phyloP scores from a whole-genome alignment of 2,888 invertebrate species.

The Thysanoteuthis rhombus region DNA sequence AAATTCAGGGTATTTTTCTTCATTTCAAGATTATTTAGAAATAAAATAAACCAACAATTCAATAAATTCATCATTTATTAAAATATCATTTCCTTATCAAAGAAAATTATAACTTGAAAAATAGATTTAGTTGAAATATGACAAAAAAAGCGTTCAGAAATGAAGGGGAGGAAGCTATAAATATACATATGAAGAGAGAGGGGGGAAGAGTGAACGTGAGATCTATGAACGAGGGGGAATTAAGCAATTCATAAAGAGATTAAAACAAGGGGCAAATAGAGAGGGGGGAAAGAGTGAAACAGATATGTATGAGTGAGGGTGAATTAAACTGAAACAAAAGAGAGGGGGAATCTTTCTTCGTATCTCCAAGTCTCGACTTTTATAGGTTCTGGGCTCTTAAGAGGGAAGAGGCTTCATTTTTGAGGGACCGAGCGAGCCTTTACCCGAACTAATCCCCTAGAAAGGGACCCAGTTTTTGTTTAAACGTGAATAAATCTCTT shows the following conservation, averaged over 20 bases:
- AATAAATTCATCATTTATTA: no score
- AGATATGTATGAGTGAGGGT: neutral
- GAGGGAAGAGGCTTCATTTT: neutral
- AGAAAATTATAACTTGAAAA: neutral
- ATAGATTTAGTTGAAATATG: neutral
- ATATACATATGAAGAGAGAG: no score
- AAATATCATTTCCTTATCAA: neutral
- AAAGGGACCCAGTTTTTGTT: neutral
- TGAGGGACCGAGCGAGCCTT: no score
- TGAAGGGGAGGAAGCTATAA: neutral
- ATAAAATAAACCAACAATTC: no score
- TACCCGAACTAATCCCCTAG: neutral
- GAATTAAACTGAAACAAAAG: neutral
- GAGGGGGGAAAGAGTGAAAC: neutral
- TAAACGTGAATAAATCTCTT: neutral
- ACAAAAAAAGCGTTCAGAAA: neutral
- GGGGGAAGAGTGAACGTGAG: neutral
- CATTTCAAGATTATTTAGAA: no score
- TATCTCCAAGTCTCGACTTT: neutral
- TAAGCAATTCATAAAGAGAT: no score
- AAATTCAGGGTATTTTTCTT: no score
- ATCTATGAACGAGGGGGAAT: neutral
- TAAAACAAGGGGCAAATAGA: neutral
- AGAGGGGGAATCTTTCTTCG: neutral
- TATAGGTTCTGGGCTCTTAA: neutral